A percentile compares a stretch with the other conserved stretches of the same genome.
Conservation (phyloP, 2,113 vertebrate species). For the Aspiorhynchus laticeps region DNA sequence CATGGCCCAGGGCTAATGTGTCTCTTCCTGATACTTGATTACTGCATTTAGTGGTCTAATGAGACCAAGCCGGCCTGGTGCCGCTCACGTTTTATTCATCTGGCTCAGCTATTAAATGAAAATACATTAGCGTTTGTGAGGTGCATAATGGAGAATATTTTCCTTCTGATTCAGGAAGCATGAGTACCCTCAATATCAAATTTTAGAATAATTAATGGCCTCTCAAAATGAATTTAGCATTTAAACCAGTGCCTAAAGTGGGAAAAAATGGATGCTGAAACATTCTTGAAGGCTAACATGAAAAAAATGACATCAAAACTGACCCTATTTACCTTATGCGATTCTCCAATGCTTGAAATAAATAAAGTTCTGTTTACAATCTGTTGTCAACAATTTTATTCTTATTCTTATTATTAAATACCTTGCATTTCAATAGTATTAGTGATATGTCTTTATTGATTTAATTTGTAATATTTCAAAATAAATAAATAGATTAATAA, state of each 20-base stretch:
- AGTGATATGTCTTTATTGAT: no score
- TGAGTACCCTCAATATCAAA: not conserved
- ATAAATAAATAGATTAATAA: no score
- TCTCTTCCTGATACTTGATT: constrained; percentile 68
- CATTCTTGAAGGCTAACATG: not conserved
- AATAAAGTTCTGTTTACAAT: no score
- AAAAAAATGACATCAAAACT: not conserved
- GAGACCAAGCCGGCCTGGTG: constrained; percentile 52
- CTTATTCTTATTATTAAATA: no score
- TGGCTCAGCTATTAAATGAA: constrained; percentile 54
- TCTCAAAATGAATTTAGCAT: not conserved
- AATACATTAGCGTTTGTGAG: not conserved
- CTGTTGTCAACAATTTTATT: no score
- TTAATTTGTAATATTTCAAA: no score
- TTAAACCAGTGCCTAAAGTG: not conserved
- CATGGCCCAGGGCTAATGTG: constrained; percentile 67
- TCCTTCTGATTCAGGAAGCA: not conserved
- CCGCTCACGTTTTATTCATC: constrained; percentile 61
- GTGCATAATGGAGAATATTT: not conserved
- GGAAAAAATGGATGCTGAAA: not conserved
- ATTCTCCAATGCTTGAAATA: not conserved
- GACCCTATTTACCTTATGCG: not conserved
- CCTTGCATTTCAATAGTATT: no score
- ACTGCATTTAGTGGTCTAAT: constrained; percentile 59
- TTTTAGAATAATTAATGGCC: not conserved